Evolutionary conservation across 2,888 invertebrate genomes (phyloP).

Genomic region (Allolobophora icterica): DNA sequence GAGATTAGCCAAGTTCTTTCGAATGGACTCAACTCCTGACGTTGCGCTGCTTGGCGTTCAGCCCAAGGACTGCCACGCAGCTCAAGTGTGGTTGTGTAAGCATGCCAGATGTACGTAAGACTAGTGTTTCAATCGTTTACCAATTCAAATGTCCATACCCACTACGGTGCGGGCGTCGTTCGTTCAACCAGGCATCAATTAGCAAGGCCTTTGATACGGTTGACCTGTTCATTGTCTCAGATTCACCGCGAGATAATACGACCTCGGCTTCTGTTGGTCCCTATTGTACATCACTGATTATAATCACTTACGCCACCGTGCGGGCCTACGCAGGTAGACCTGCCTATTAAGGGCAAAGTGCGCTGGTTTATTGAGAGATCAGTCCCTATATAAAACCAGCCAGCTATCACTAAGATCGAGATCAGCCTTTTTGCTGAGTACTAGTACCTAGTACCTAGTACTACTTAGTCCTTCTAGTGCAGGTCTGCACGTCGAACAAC

Average conservation of each 20-base stretch:
- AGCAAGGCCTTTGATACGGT: constrained; percentile 8
- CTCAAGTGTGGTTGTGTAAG: not conserved
- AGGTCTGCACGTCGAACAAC: no score
- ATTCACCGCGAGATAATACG: not conserved
- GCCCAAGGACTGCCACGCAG: not conserved
- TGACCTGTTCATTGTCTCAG: not conserved
- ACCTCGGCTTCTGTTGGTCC: not conserved
- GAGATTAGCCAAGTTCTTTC: not conserved
- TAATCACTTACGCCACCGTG: not conserved
- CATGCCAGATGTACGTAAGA: not conserved
- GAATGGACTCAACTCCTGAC: not conserved
- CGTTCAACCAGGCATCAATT: not conserved
- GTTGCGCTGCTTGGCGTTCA: not conserved
- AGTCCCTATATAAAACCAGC: not conserved
- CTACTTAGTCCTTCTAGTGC: no score
- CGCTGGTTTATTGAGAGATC: not conserved
- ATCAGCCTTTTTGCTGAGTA: not conserved
- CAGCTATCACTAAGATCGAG: not conserved
- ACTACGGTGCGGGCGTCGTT: not conserved
- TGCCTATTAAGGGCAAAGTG: not conserved
- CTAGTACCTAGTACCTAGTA: no score
- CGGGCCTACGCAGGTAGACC: not conserved
- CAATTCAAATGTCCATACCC: not conserved
- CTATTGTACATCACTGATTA: constrained; percentile 2
- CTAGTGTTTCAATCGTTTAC: not conserved